These are phyloP conservation scores for Psilanteris sp. DNA, from an alignment of 1,140 invertebrate species.

Conservation along the genomic window DNA sequence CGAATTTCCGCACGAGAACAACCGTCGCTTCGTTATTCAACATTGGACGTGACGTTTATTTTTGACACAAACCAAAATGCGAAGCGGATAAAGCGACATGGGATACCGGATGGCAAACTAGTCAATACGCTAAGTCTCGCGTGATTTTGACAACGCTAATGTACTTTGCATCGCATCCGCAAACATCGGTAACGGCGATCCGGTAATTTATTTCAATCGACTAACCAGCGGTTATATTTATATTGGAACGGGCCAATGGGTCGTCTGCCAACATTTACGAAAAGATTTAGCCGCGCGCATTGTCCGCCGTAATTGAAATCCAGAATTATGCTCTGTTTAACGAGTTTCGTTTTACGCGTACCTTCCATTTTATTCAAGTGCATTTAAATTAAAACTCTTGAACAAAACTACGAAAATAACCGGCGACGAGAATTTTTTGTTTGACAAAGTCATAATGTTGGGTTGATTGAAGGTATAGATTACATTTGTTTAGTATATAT, in stretches of 20 bases:
- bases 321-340: conserved; percentile 49
- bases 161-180: conserved; percentile 34
- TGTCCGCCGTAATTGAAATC: conserved; percentile 47
- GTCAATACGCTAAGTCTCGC: conserved; percentile 5
- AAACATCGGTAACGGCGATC: conserved; percentile 45
- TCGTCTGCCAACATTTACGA: conserved; percentile 46
- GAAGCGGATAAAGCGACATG: conserved; percentile 23
- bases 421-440: not conserved
- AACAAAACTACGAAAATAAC: conserved; percentile 7
- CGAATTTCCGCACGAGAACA: conserved; percentile 19
- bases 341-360: conserved; percentile 35
- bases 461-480: no score
- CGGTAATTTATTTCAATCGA: conserved; percentile 47
- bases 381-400: conserved; percentile 25
- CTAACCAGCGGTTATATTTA: conserved; percentile 33
- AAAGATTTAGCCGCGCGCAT: conserved; percentile 45
- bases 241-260: conserved; percentile 23
- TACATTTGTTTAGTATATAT: no score
- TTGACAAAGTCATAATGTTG: no score
- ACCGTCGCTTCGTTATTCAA: not conserved
- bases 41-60: conserved; percentile 39
- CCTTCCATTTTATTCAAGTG: conserved; percentile 21
- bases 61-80: conserved; percentile 20
- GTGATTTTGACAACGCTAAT: conserved; percentile 54
- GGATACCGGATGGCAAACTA: conserved; percentile 1